phyloP scores from a whole-genome alignment of 64 coral and sea anemone species.

The Orbicella faveolata region DNA sequence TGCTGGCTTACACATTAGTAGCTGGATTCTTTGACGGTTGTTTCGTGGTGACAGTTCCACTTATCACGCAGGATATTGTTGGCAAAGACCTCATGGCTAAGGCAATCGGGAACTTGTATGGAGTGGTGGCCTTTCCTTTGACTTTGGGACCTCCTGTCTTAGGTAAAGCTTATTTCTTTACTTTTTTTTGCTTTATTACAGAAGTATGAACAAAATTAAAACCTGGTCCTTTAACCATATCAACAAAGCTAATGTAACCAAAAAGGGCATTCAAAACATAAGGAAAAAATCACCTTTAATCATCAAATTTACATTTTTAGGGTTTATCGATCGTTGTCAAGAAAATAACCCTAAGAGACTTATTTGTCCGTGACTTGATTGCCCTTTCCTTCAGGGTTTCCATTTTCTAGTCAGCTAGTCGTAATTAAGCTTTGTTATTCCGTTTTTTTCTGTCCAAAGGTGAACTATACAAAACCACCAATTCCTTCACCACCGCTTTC shows the following conservation, averaged over 20 bases:
- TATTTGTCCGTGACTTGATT: too few species aligned
- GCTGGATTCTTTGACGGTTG: slow-evolving; percentile 74
- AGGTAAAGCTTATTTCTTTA: slow-evolving; percentile 15
- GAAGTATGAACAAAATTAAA: too few species aligned
- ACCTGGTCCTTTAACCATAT: too few species aligned
- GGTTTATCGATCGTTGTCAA: too few species aligned
- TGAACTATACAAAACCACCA: slow-evolving; percentile 37
- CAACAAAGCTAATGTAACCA: too few species aligned
- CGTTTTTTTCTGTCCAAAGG: slow-evolving; percentile 17
- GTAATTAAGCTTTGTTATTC: too few species aligned
- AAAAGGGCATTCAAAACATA: too few species aligned
- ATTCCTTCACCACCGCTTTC: slow-evolving; percentile 43
- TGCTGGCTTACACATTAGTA: slow-evolving; percentile 40
- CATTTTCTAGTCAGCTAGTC: too few species aligned
- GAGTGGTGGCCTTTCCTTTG: slow-evolving; percentile 50
- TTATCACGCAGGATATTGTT: slow-evolving; percentile 61
- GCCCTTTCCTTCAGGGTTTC: too few species aligned
- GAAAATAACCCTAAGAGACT: too few species aligned
- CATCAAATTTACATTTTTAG: background rate
- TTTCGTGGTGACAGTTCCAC: slow-evolving; percentile 54
- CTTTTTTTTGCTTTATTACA: too few species aligned
- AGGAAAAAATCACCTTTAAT: too few species aligned
- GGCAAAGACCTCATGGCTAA: slow-evolving; percentile 48
- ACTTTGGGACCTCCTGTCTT: slow-evolving; percentile 57
- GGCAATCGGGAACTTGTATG: slow-evolving; percentile 55